Conservation (phyloP, 2,797 vertebrate species). For the Alauda arvensis region DNA sequence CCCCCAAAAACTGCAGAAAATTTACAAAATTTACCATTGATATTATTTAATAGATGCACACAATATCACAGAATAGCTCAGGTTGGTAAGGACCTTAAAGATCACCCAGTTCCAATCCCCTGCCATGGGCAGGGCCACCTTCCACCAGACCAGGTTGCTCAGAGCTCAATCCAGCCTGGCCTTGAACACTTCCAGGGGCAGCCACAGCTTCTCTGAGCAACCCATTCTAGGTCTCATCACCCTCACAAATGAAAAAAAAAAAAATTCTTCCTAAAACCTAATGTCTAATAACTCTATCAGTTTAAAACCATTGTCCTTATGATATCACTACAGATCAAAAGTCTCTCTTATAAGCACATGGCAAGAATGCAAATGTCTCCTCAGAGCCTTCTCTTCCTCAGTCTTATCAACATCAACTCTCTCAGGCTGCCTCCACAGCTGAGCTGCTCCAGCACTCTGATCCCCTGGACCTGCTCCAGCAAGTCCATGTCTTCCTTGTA, state of each 20-base stretch:
- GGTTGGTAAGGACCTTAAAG: not conserved
- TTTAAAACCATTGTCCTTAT: not conserved
- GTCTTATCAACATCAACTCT: not conserved
- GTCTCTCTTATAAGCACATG: accelerated
- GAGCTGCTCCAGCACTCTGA: not conserved
- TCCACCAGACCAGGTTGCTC: not conserved
- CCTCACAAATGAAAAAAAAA: not conserved
- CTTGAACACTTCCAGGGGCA: not conserved
- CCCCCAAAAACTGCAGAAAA: not conserved
- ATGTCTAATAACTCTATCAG: not conserved
- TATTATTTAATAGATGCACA: not conserved
- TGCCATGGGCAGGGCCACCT: not conserved
- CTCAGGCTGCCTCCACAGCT: not conserved
- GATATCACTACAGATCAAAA: not conserved
- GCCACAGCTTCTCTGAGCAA: accelerated
- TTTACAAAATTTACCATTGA: not conserved
- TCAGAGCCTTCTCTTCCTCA: not conserved
- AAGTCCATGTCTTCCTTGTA: not conserved
- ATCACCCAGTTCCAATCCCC: too few species aligned
- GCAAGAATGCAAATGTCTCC: not conserved
- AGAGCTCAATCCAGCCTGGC: not conserved
- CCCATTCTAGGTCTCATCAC: accelerated
- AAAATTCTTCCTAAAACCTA: not conserved
- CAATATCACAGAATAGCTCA: not conserved
- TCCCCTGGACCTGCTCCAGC: not conserved